A percentile compares a stretch with the other conserved stretches of the same genome.
Evolutionary conservation across 2,797 vertebrate genomes (phyloP).

Genomic region (Sebastes kiyomatsui): DNA sequence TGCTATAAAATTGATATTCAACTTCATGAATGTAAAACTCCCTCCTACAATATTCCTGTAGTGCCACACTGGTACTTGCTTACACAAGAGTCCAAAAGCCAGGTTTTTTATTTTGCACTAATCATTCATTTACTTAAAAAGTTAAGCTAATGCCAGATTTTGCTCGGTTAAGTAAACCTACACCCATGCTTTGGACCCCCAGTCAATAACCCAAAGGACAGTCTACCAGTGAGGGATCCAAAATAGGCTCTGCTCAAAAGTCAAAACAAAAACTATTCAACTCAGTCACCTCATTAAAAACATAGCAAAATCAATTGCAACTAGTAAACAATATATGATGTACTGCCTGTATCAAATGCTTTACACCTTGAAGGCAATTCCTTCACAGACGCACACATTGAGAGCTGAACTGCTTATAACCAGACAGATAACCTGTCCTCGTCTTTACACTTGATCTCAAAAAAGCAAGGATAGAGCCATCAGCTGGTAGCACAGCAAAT

Average conservation of each 20-base stretch:
- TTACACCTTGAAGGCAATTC: conserved; percentile 38
- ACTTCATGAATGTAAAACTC: conserved; percentile 36
- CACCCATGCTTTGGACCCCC: conserved; percentile 73
- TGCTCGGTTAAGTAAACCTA: conserved; percentile 78
- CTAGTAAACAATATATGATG: background rate
- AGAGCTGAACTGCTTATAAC: conserved; percentile 76
- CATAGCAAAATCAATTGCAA: conserved; percentile 7
- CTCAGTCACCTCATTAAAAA: conserved; percentile 7
- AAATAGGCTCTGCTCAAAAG: conserved; percentile 56
- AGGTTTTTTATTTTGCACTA: conserved; percentile 71
- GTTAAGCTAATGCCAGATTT: conserved; percentile 81
- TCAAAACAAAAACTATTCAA: conserved; percentile 43
- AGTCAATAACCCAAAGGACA: conserved; percentile 71
- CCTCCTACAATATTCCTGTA: conserved; percentile 21
- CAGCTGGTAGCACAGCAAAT: conserved; percentile 46
- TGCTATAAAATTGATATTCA: conserved; percentile 57
- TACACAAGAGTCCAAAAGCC: conserved; percentile 83
- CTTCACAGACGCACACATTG: conserved; percentile 42
- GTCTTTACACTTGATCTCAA: conserved; percentile 69
- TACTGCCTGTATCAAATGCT: conserved; percentile 20
- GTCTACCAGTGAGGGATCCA: conserved; percentile 51
- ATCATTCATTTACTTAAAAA: conserved; percentile 83
- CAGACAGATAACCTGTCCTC: conserved; percentile 73
- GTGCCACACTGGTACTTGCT: conserved; percentile 45
- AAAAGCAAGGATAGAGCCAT: conserved; percentile 70